Conservation (phyloP, 2,797 vertebrate genomes). For the Cynopterus sphinx region DNA sequence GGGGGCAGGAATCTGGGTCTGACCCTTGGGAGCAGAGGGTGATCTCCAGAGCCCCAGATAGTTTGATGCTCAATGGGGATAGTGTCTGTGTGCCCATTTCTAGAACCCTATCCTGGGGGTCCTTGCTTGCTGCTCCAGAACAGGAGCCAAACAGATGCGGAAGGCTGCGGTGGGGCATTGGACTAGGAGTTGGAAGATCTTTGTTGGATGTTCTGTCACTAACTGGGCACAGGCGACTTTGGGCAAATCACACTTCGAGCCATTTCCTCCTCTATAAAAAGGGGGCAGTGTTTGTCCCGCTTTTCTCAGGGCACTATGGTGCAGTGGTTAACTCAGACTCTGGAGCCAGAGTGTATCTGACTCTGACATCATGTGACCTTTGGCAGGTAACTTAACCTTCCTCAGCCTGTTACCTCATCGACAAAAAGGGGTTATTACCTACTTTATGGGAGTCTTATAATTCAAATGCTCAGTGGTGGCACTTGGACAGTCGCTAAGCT, state of each 20-base stretch:
- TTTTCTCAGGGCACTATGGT: background rate
- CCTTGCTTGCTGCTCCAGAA: background rate
- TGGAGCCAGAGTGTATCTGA: conserved; percentile 25
- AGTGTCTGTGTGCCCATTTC: background rate
- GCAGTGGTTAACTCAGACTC: background rate
- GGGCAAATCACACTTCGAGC: background rate
- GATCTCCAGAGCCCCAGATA: background rate
- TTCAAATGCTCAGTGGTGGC: background rate
- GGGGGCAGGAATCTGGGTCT: background rate
- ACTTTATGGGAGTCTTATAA: conserved; percentile 31
- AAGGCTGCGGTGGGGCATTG: background rate
- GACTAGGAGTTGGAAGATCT: background rate
- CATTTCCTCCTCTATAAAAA: conserved; percentile 17
- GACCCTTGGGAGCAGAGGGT: background rate
- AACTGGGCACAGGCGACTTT: background rate
- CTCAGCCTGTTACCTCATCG: conserved; percentile 48
- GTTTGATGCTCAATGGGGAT: background rate
- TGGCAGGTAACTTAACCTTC: background rate
- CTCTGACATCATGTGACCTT: background rate
- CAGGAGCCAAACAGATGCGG: conserved; percentile 10
- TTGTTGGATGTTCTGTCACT: background rate
- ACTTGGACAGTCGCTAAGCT: background rate
- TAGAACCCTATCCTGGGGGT: background rate
- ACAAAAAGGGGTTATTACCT: background rate
- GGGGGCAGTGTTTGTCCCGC: background rate